Evolutionary conservation across 2,113 vertebrate species (phyloP), one percentile per base, ranked within the genome.

Genomic region (Myrmecophaga tridactyla): DNA sequence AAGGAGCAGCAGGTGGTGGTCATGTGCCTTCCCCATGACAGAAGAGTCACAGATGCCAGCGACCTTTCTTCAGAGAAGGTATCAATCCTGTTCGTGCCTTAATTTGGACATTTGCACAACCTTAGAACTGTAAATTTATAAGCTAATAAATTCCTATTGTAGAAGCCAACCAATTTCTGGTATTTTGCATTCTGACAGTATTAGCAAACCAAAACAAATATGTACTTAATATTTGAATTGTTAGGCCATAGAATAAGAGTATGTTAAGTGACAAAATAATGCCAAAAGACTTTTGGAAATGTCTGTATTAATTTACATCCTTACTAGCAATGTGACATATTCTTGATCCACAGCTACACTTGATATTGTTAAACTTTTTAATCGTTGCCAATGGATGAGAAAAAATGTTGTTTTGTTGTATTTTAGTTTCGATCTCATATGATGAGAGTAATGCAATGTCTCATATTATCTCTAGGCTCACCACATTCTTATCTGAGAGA

Each of bases 241-340:
- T 7, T 60, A 1, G 0, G 1, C 36, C 76, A 43, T 17, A 34
- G 4, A 27, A 1, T 41, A 39, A 27, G 2, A 72, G 1, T 25
- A 12, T 60, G 7, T 58, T 69, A 80, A 80, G 89, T 46, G 73
- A 88, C 4, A 80, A 87, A 73, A 20, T 51, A 58, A 89, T 51
- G 18, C 0, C 9, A 81, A 20, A 65, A 69, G 23, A 1, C 25
- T 62, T 65, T 86, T 12, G 63, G 4, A 75, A 87, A 62, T 69
- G n/a, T 6, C 4, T 92, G 8, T 65, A n/a, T 3, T 48, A 56
- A 48, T 41, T 87, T 67, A 70, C 4, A 90, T 46, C 0, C 9
- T 21, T 70, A 46, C 4, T 6, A 29, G 23, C 53, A 86, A 69
- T 62, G 4, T 62, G 3, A 43, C 23, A 87, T 62, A 39, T 0